Conservation (phyloP, 2,113 vertebrate species). For the Aepyceros melampus region DNA sequence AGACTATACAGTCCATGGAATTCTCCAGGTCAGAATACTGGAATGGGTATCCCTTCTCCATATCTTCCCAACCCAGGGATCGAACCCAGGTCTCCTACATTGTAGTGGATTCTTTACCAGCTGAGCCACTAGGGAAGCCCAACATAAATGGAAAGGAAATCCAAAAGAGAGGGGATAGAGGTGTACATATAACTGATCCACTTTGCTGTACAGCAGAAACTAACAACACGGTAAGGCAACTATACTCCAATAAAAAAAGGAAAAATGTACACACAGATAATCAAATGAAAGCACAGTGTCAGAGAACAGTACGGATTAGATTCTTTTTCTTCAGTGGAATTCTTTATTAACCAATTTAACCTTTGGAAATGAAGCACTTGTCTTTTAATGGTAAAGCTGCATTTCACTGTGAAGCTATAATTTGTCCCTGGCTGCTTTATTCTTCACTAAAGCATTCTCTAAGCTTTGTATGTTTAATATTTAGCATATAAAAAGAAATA, state of each 20-base stretch:
- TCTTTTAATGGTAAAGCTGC: conserved; percentile 37
- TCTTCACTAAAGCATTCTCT: not conserved
- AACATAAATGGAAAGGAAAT: not conserved
- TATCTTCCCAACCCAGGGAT: not conserved
- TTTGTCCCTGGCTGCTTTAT: not conserved
- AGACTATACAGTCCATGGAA: not conserved
- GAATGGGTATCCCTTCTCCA: not conserved
- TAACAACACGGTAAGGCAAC: not conserved
- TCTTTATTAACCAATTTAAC: conserved; percentile 31
- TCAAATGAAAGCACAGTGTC: conserved; percentile 2
- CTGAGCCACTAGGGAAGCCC: not conserved
- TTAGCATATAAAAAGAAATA: not conserved
- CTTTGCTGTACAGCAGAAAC: not conserved
- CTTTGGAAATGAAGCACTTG: conserved; percentile 35
- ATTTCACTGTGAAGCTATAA: conserved; percentile 41
- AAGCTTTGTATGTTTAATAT: not conserved
- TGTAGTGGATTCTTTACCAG: not conserved
- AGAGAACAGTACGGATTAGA: not conserved
- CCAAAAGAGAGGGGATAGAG: not conserved
- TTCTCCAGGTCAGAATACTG: not conserved
- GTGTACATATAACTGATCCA: not conserved
- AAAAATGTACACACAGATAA: not conserved
- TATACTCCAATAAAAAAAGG: not conserved
- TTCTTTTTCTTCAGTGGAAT: not conserved
- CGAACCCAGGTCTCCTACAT: not conserved